Conservation (phyloP, 2,797 vertebrate species). For the Bucorvus abyssinicus region DNA sequence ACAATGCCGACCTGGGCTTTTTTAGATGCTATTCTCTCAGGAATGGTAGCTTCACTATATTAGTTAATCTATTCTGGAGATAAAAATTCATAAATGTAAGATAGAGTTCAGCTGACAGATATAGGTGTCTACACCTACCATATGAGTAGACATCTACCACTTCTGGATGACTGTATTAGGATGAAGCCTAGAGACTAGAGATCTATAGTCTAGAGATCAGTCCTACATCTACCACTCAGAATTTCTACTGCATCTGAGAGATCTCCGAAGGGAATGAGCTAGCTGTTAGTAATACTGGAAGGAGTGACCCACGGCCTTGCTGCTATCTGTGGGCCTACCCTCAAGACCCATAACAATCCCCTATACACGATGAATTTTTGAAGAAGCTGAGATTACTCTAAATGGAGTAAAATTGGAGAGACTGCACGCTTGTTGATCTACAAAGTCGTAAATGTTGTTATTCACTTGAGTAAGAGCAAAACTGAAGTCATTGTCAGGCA, state of each 20-base stretch:
- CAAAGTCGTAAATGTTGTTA: not conserved
- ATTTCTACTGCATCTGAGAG: not conserved
- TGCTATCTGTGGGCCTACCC: fast-evolving
- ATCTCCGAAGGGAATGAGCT: not conserved
- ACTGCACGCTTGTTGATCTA: not conserved
- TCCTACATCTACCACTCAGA: not conserved
- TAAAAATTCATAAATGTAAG: not conserved
- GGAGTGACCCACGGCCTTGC: not conserved
- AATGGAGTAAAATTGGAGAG: not conserved
- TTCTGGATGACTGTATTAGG: not conserved
- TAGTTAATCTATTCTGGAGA: not conserved
- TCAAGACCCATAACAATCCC: not conserved
- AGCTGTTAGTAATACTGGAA: not conserved
- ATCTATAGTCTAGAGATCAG: not conserved
- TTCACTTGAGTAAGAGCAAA: not conserved
- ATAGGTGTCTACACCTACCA: not conserved
- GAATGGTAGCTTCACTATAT: not conserved
- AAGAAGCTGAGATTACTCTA: not conserved
- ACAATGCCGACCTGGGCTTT: not conserved
- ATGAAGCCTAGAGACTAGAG: not conserved
- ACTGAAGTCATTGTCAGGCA: not conserved
- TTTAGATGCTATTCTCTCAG: not conserved
- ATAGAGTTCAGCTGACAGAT: not conserved
- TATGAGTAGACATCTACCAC: not conserved
- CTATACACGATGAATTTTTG: not conserved